Conservation (phyloP, 2,113 vertebrate genomes). For the Dolichotis patagonum region DNA sequence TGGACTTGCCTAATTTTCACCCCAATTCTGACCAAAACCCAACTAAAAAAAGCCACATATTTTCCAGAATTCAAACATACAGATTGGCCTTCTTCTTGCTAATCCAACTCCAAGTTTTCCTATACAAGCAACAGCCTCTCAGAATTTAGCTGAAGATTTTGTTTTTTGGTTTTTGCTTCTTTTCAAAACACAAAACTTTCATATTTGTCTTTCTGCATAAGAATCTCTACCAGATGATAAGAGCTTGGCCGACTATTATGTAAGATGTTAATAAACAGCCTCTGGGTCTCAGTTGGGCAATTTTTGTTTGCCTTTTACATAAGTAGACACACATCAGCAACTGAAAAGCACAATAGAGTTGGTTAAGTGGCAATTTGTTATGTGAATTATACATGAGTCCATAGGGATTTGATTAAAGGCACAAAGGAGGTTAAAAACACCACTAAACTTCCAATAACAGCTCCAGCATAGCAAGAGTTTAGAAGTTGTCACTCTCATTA, state of each 20-base stretch:
- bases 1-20: not conserved
- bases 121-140: fast-evolving
- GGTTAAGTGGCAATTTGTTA: not conserved
- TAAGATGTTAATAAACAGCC: not conserved
- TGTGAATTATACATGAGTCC: not conserved
- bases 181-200: not conserved
- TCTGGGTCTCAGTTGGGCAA: not conserved
- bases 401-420: not conserved
- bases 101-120: not conserved
- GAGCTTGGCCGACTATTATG: fast-evolving
- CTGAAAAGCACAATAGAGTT: not conserved
- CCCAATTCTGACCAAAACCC: not conserved
- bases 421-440: not conserved
- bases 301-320: not conserved
- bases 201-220: not conserved
- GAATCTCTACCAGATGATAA: not conserved
- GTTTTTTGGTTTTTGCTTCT: not conserved
- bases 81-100: fast-evolving
- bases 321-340: not conserved
- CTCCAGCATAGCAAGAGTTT: not conserved
- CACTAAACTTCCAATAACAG: not conserved
- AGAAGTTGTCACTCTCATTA: not conserved
- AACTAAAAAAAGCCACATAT: not conserved
- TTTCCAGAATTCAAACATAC: not conserved
- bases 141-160: not conserved